Evolutionary conservation across 1,140 invertebrate genomes (phyloP), one percentile per base, ranked within the genome.

Genomic region (Drosophila setifemur): DNA sequence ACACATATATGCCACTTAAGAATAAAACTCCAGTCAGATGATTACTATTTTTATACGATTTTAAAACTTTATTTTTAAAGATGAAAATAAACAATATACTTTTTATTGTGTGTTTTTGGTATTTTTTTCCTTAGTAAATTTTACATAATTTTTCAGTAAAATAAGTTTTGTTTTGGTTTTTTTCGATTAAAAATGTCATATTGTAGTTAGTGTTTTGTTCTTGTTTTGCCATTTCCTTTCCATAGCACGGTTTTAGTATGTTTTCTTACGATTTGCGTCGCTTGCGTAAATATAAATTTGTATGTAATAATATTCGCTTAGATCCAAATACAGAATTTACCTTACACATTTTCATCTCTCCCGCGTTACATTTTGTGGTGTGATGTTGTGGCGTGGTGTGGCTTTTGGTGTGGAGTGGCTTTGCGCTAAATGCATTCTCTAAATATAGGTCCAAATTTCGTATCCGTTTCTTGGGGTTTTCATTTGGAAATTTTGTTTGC

Each of bases 31-130:
- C 1, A 11, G 1, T 8, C n/a, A 8, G 12, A 21, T 6, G 29
- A 25, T 89, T 89, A 89, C 88, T 89, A 89, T 89, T 89, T 89
- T 90, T 90, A 89, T 90, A 90, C 87, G 88, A 90, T 90, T 90
- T 90, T 90, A 90, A 90, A 90, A 90, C 88, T 89, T 90, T 90
- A 89, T 89, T 90, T 90, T 89, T 90, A 88, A 90, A 90, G 88
- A 90, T 90, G 88, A 90, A 90, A 90, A 90, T 90, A 90, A 90
- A 90, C 88, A 90, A 89, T 90, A 90, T 90, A 90, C 70, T 78
- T 89, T n/a, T 89, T 87, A 82, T 89, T 82, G 81, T 89, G 82
- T 88, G 66, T 60, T 82, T 74, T 70, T 66, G 54, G 49, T 61
- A 45, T 73, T 68, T 82, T 77, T 82, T 60, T 77, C 67, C 57